Percentiles rank a stretch among this genome's conserved stretches.
Conservation (phyloP, 2,113 vertebrate species). For the Festucalex cinctus region DNA sequence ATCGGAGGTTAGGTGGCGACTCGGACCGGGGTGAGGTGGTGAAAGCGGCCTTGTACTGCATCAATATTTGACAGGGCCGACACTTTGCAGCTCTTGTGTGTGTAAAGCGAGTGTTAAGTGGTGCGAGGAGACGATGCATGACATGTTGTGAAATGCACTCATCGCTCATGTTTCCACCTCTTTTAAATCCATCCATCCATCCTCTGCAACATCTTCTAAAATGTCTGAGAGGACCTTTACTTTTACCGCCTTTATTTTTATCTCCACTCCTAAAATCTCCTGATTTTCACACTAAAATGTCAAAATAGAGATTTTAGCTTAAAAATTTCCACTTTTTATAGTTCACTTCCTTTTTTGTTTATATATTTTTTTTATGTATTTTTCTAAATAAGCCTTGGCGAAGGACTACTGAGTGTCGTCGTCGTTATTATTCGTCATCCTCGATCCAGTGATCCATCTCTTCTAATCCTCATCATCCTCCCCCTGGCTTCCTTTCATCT, state of each 20-base stretch:
- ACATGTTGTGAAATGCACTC: constrained; percentile 7
- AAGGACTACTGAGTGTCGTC: background rate
- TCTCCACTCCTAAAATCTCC: background rate
- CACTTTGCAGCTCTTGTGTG: constrained; percentile 44
- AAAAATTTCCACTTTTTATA: background rate
- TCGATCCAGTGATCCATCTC: background rate
- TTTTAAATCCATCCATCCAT: background rate
- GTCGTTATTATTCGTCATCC: background rate
- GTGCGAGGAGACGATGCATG: background rate
- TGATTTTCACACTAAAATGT: background rate
- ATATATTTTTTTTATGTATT: too few relatives aligned
- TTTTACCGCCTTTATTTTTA: background rate
- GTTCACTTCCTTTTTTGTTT: background rate
- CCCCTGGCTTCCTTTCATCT: constrained; percentile 33
- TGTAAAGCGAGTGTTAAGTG: constrained; percentile 30
- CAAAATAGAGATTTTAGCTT: background rate
- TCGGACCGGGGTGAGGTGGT: constrained; percentile 17
- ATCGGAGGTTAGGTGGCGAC: background rate
- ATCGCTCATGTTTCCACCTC: background rate
- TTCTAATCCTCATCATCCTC: constrained; percentile 21
- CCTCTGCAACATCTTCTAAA: background rate
- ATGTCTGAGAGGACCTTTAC: background rate
- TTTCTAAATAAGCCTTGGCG: background rate
- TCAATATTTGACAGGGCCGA: constrained; percentile 56
- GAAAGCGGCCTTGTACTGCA: constrained; percentile 30